Base-by-base conservation (phyloP, 2,888 invertebrate genomes). In the Trichogramma evanescens region DNA sequence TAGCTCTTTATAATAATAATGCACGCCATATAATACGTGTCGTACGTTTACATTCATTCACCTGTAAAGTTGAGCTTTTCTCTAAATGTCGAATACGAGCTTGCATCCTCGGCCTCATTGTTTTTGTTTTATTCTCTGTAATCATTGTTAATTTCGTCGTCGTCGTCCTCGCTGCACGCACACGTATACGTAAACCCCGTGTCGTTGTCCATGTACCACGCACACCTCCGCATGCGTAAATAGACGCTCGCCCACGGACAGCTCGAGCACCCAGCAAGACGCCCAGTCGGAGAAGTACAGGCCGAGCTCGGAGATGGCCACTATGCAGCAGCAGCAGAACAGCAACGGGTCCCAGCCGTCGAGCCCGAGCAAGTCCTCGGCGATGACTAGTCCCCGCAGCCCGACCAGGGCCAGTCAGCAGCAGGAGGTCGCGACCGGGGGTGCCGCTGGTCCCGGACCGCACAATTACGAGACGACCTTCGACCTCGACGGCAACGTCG, bases 401-500 rank as follows among this genome's bases (percentile, higher is more conserved):
- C 71, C 72, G 50, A 71, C 73, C 38, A 72, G 73, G 57, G 70
- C 71, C 62, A 70, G 70, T 50, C 73, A 73, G 55, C 65, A 63
- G n/a, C 38, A 10, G 6, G 46, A 43, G 8, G 46, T 46, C 6
- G 52, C 59, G 8, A 1, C n/a, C 13, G 13, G 10, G n/a, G 60
- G 61, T 56, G 9, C 49, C 3, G 13, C 49, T 6, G 60, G 61
- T 56, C 65, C 62, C 67, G 69, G 74, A 65, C 86, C 87, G 70
- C 89, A 89, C 76, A 89, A 88, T 79, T 89, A 87, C 74, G 89
- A 88, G 77, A 89, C 92, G 10, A 92, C 91, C 43, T 94, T 92
- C 79, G 95, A 93, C 78, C 83, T 93, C 70, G 94, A 95, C 74
- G 93, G 93, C 64, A 93, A 93, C 78, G 89, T 93, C 65, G 94